Percentiles rank a stretch among this genome's conserved stretches.
These are phyloP conservation scores for Otolemur garnettii DNA, from an alignment of 2,113 vertebrate genomes.

Conservation along the genomic window DNA sequence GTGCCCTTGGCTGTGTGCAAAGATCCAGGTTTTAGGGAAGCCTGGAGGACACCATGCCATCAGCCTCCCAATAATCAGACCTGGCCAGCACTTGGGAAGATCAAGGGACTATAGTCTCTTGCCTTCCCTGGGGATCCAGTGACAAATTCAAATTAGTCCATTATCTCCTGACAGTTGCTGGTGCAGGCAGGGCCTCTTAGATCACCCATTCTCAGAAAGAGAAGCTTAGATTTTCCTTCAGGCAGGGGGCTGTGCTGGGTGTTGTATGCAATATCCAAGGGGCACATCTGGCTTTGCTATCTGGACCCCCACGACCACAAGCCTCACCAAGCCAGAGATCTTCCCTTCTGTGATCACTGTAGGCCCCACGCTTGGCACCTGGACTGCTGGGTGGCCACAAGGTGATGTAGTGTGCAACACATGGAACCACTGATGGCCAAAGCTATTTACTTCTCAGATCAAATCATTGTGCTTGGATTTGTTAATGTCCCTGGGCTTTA, in stretches of 20 bases:
- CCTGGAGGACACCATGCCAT: not conserved
- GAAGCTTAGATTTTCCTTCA: not conserved
- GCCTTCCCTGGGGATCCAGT: not conserved
- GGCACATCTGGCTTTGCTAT: too few species aligned
- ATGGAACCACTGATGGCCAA: fast-evolving
- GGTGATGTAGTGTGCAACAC: not conserved
- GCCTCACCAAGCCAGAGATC: not conserved
- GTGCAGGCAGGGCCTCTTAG: not conserved
- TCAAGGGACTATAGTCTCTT: not conserved
- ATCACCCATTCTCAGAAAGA: not conserved
- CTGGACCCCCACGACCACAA: not conserved
- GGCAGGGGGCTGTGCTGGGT: not conserved
- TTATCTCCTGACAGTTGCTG: not conserved
- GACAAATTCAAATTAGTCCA: not conserved
- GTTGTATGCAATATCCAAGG: too few species aligned
- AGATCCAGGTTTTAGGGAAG: not conserved
- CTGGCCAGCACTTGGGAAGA: too few species aligned
- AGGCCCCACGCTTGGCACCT: not conserved
- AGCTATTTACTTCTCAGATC: not conserved
- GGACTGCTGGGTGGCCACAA: too few species aligned
- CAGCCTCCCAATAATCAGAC: too few species aligned
- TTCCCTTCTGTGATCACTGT: not conserved
- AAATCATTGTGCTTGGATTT: not conserved
- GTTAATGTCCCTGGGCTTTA: not conserved
- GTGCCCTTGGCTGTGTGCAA: not conserved